Evolutionary conservation across 2,797 vertebrate genomes (phyloP).

Genomic region (Pelodytes ibericus): DNA sequence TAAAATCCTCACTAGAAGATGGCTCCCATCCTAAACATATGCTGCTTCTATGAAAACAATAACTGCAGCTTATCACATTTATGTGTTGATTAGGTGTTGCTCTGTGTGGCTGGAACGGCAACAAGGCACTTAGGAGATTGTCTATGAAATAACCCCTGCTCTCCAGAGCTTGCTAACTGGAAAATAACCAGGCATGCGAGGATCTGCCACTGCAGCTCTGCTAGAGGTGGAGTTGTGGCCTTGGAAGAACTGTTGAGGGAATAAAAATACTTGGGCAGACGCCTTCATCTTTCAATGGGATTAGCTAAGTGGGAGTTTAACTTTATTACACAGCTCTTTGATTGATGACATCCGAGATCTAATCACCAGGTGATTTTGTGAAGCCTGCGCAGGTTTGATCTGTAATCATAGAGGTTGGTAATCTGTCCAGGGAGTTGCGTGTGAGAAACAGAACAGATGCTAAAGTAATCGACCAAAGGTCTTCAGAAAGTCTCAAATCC

Average conservation of each 20-base stretch:
- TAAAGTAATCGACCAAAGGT: not conserved
- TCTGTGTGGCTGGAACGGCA: constrained; percentile 3
- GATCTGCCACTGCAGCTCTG: not conserved
- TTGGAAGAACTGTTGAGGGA: constrained; percentile 4
- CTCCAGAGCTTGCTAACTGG: not conserved
- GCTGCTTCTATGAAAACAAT: constrained; percentile 1
- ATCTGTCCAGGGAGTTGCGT: not conserved
- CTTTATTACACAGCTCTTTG: constrained; percentile 9
- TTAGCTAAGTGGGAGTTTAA: constrained; percentile 20
- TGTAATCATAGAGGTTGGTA: constrained; percentile 6
- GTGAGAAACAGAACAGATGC: constrained; percentile 5
- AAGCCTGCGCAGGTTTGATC: not conserved
- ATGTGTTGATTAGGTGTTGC: not conserved
- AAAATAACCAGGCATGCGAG: not conserved
- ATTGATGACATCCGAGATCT: constrained; percentile 30
- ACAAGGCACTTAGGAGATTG: constrained; percentile 9
- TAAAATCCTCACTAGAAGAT: not conserved
- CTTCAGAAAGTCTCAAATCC: not conserved
- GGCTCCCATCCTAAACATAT: not conserved
- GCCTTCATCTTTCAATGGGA: constrained; percentile 23
- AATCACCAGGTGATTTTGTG: constrained; percentile 27
- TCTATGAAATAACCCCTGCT: constrained; percentile 19
- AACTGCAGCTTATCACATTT: constrained; percentile 22
- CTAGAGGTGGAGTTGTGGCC: not conserved
- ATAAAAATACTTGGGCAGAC: not conserved